Evolutionary conservation across 2,888 invertebrate species (phyloP), one percentile per base, ranked within the genome.

Genomic region (Agonum fuliginosum): DNA sequence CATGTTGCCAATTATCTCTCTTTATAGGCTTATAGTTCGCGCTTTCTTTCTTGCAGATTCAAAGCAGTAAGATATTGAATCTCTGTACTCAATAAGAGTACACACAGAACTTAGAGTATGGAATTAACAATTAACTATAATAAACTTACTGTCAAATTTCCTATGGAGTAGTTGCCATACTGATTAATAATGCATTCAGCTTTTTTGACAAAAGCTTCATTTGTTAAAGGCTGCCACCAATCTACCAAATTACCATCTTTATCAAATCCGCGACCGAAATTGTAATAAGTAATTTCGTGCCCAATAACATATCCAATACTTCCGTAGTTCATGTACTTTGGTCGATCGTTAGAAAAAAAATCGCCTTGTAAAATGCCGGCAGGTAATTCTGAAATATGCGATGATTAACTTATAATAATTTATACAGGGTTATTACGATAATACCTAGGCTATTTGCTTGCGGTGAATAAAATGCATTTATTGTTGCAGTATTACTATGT

Each of bases 121-220:
- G 24, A 51, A 8, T 20, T 2, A 72, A 37, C n/a, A n/a, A n/a
- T n/a, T n/a, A n/a, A n/a, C 48, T 46, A 20, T 19, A 48, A 85
- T 88, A 87, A 88, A 95, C 95, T 84, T 93, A 93, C 79, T 96
- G 86, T 70, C 90, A 90, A 1, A 95, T 92, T 86, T 93, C 92
- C 90, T 2, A 95, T 95, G 0, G 94, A 94, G 85, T 94, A 98
- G 87, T 97, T 97, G 78, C 94, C 94, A 84, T 98, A 98, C 85
- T 98, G 98, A 81, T 97, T 91, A 81, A 97, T 96, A 83, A 98
- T 96, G 85, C 98, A 98, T 83, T 93, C 91, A 0, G 97, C 95
- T 84, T 93, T 94, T 80, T 94, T 91, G 72, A 96, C 88, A 85
- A 96, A 98, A 20, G 93, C 92, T 80, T 91, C 90, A 83, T 96